Evolutionary conservation across 2,888 invertebrate genomes (phyloP).

Genomic region (Hedychridium roseum): DNA sequence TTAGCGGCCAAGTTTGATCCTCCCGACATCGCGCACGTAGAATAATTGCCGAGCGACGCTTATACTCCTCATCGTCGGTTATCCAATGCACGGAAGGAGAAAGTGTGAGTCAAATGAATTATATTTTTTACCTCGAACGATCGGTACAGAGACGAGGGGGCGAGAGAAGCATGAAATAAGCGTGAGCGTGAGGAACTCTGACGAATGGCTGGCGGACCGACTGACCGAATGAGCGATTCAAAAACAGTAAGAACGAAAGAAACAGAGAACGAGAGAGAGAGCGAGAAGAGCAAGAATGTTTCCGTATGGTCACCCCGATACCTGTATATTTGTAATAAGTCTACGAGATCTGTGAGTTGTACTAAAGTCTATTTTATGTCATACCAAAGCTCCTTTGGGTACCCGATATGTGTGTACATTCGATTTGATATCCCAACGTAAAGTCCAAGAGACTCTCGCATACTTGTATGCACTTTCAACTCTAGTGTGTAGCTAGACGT

Average conservation of each 20-base stretch:
- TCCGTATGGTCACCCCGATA: too few relatives aligned
- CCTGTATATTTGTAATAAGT: too few relatives aligned
- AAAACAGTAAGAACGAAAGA: not conserved
- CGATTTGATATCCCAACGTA: conserved; percentile 50
- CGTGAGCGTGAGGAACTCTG: conserved; percentile 1
- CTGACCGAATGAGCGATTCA: not conserved
- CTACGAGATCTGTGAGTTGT: conserved; percentile 2
- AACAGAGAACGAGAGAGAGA: not conserved
- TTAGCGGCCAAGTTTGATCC: conserved; percentile 19
- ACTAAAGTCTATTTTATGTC: conserved; percentile 37
- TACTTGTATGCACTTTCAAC: too few relatives aligned
- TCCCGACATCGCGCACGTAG: conserved; percentile 10
- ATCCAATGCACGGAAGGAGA: conserved; percentile 4
- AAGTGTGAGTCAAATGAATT: conserved; percentile 7
- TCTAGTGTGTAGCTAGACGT: too few relatives aligned
- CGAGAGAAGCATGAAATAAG: not conserved
- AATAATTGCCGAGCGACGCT: conserved; percentile 6
- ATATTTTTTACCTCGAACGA: conserved; percentile 17
- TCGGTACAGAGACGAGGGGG: not conserved
- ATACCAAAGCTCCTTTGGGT: conserved; percentile 23
- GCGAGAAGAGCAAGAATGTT: not conserved
- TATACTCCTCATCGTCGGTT: conserved; percentile 5
- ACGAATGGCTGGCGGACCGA: conserved; percentile 4
- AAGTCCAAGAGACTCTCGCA: too few relatives aligned
- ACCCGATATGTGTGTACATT: conserved; percentile 35